Conservation (phyloP, 37 sponge, comb jelly and placozoan species). For the Petrosia ficiformis region DNA sequence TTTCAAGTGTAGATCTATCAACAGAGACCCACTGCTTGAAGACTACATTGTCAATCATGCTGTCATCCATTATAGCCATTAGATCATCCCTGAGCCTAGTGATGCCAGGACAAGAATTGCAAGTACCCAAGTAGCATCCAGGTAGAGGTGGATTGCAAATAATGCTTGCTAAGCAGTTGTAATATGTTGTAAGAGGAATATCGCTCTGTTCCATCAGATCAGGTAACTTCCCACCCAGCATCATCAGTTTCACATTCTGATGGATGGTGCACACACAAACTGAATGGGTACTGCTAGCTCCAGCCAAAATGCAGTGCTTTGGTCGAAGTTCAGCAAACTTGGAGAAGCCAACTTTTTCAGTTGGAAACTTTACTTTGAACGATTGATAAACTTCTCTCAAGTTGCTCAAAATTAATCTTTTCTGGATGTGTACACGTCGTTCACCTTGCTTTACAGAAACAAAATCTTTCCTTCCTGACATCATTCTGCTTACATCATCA, state of each 20-base stretch:
- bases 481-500: slow-evolving; percentile 29
- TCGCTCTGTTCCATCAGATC: neutral
- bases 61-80: slow-evolving; percentile 18
- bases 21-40: slow-evolving; percentile 40
- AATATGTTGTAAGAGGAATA: neutral
- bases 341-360: slow-evolving; percentile 15
- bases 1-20: slow-evolving; percentile 26
- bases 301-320: slow-evolving; percentile 13
- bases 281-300: slow-evolving; percentile 23
- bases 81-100: neutral
- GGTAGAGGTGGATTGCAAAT: slow-evolving; percentile 33
- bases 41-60: slow-evolving; percentile 11
- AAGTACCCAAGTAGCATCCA: slow-evolving; percentile 18
- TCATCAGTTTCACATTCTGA: slow-evolving; percentile 23
- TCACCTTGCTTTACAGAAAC: slow-evolving; percentile 17
- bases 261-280: slow-evolving; percentile 37
- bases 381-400: slow-evolving; percentile 8
- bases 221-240: neutral
- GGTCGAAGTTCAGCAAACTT: slow-evolving; percentile 26
- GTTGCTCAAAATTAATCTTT: slow-evolving; percentile 15
- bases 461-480: slow-evolving; percentile 41
- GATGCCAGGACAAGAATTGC: slow-evolving; percentile 19
- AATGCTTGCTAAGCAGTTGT: slow-evolving; percentile 13
- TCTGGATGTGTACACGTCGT: slow-evolving; percentile 21
- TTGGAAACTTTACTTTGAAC: slow-evolving; percentile 16